Evolutionary conservation across 2,888 invertebrate genomes (phyloP).

Genomic region (Machimus rusticus): DNA sequence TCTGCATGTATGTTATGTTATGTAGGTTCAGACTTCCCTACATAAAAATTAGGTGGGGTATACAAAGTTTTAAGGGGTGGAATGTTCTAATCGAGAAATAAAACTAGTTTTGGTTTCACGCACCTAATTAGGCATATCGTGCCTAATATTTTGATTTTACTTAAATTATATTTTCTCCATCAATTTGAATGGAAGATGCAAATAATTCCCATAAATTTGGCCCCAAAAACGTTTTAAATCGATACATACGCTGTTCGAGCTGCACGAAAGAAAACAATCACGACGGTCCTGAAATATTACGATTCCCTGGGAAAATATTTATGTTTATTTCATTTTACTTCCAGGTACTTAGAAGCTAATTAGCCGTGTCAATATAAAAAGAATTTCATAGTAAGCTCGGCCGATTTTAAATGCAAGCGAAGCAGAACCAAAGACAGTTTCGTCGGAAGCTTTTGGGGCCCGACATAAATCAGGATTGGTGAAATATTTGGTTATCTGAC

Average conservation of each 20-base stretch:
- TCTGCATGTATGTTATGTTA: not conserved
- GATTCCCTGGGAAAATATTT: conserved; percentile 11
- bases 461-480: conserved; percentile 27
- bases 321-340: not conserved
- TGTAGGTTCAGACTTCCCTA: not conserved
- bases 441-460: not conserved
- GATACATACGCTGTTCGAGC: not conserved
- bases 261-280: not conserved
- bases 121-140: not conserved
- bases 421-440: not conserved
- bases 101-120: not conserved
- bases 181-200: not conserved
- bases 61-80: not conserved
- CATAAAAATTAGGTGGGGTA: not conserved
- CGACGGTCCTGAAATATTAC: not conserved
- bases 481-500: conserved; percentile 15
- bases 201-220: not conserved
- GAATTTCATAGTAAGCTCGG: not conserved
- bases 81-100: not conserved
- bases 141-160: not conserved
- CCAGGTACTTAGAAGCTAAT: not conserved
- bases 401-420: not conserved
- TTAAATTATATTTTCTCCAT: not conserved
- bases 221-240: not conserved
- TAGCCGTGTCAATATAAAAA: not conserved